A percentile compares a stretch with the other conserved stretches of the same genome.
Evolutionary conservation across 2,113 vertebrate species (phyloP).

Genomic region (Toxotes jaculatrix): DNA sequence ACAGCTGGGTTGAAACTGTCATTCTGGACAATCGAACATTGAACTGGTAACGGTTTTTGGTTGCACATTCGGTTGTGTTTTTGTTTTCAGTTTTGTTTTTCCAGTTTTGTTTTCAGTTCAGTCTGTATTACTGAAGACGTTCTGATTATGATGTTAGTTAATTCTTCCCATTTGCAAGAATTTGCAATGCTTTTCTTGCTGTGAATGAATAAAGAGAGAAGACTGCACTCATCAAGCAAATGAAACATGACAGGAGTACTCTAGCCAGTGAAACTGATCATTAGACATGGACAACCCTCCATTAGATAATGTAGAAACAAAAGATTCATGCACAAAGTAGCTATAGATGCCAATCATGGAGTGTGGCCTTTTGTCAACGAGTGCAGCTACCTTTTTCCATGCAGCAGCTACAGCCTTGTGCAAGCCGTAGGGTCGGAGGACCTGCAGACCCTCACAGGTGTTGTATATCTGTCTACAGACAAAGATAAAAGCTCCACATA

Average conservation of each 20-base stretch:
- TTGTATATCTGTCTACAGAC: constrained; percentile 93
- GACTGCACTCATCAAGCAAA: constrained; percentile 44
- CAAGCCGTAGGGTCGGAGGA: constrained; percentile 87
- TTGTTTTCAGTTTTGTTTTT: constrained; percentile 10
- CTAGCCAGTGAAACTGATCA: constrained; percentile 25
- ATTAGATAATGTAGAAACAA: constrained; percentile 13
- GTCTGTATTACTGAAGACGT: neutral
- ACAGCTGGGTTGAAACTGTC: neutral
- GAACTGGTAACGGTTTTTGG: neutral
- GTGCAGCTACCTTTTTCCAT: constrained; percentile 91
- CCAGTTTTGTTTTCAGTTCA: constrained; percentile 26
- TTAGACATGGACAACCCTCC: constrained; percentile 12
- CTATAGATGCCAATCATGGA: no score
- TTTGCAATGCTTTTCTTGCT: neutral
- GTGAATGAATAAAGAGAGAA: constrained; percentile 5
- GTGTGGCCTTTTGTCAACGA: neutral
- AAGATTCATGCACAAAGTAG: neutral
- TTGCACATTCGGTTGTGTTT: neutral
- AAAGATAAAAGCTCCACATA: constrained; percentile 94
- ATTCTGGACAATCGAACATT: neutral
- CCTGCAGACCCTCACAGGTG: constrained; percentile 93
- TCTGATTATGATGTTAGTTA: constrained; percentile 28
- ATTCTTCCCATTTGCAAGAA: constrained; percentile 24
- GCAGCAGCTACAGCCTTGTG: constrained; percentile 87
- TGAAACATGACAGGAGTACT: constrained; percentile 41